Conservation (phyloP, 64 coral and sea anemone species). For the Trachythela sp. region DNA sequence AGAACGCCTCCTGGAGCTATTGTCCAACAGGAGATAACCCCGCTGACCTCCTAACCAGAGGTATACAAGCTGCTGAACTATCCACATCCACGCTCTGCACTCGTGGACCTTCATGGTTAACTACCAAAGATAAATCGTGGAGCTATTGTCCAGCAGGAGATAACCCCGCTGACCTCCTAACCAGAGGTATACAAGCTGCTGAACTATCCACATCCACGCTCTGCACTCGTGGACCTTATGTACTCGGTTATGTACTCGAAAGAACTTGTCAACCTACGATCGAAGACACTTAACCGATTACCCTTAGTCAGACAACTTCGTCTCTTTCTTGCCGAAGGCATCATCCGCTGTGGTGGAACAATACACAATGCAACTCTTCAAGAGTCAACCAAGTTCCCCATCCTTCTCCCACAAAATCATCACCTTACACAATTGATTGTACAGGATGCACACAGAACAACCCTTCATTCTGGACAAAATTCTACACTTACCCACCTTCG, state of each 20-base stretch:
- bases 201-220: no score
- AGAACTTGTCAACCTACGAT: neutral
- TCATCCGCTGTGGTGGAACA: neutral
- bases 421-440: conserved; percentile 12
- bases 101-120: neutral
- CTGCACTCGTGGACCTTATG: no score
- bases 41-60: neutral
- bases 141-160: neutral
- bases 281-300: neutral
- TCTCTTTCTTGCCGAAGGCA: neutral
- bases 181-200: no score
- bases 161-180: no score
- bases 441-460: neutral
- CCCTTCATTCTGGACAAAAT: conserved; percentile 17
- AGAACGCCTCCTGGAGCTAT: neutral
- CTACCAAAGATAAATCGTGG: neutral
- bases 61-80: neutral
- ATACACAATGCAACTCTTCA: neutral
- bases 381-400: neutral
- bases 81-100: neutral
- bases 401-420: neutral
- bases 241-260: neutral
- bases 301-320: neutral
- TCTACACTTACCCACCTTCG: conserved; percentile 49
- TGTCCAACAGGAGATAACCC: neutral